Evolutionary conservation across 1,140 invertebrate species (phyloP).

Genomic region (Saxidomus purpurata): DNA sequence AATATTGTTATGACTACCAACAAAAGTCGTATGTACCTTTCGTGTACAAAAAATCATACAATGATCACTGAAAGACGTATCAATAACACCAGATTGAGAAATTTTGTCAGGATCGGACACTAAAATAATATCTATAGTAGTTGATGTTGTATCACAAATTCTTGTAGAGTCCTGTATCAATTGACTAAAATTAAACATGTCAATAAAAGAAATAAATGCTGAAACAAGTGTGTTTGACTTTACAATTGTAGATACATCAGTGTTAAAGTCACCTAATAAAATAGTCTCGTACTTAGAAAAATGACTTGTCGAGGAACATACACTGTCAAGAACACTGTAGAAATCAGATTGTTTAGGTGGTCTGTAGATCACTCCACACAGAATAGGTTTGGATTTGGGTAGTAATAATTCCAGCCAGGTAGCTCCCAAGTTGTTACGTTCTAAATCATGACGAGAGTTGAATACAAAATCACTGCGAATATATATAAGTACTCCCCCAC

Average conservation of each 20-base stretch:
- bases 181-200: conserved; percentile 15
- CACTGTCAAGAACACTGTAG: neutral
- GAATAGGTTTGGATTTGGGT: conserved; percentile 16
- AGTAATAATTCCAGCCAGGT: conserved; percentile 37
- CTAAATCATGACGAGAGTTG: too few relatives aligned
- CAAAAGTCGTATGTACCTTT: neutral
- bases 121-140: conserved; percentile 11
- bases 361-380: conserved; percentile 36
- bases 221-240: neutral
- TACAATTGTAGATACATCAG: neutral
- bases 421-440: too few relatives aligned
- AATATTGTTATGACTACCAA: conserved; percentile 17
- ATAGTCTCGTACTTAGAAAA: neutral
- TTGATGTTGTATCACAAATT: conserved; percentile 22
- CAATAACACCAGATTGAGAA: conserved; percentile 8
- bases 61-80: neutral
- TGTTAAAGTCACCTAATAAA: too few relatives aligned
- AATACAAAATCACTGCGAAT: too few relatives aligned
- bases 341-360: too few relatives aligned
- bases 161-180: neutral
- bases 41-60: neutral
- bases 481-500: too few relatives aligned
- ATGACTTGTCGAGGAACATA: neutral
- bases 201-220: neutral
- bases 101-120: conserved; percentile 6